Conservation (phyloP, 2,113 vertebrate species). For the Felis chaus region DNA sequence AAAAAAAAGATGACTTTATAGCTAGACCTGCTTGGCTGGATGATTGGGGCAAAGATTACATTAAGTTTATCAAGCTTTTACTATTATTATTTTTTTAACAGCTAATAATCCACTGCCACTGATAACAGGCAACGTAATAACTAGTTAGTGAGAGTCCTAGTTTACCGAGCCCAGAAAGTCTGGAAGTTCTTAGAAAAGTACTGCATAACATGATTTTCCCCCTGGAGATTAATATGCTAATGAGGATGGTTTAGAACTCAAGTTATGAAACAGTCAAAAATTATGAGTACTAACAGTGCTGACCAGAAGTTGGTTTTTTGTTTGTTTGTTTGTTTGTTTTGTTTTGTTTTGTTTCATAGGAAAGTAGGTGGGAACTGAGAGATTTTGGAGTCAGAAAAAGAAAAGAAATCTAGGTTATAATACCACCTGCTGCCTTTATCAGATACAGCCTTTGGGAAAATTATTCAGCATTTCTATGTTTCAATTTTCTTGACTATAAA, state of each 20-base stretch:
- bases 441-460: neutral
- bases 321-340: neutral
- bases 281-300: too few species aligned
- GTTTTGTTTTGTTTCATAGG: neutral
- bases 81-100: neutral
- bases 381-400: neutral
- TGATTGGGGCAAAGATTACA: neutral
- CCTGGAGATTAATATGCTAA: neutral
- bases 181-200: neutral
- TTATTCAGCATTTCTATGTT: neutral
- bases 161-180: neutral
- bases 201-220: too few species aligned
- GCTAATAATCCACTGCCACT: neutral
- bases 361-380: neutral
- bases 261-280: neutral
- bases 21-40: neutral
- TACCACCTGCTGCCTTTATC: neutral
- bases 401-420: neutral
- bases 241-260: neutral
- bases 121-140: neutral
- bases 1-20: conserved; percentile 49
- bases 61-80: neutral
- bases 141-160: neutral
- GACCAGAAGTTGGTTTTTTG: neutral
- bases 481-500: neutral